Conservation (phyloP, 2,797 vertebrate genomes). For the Helarctos malayanus region DNA sequence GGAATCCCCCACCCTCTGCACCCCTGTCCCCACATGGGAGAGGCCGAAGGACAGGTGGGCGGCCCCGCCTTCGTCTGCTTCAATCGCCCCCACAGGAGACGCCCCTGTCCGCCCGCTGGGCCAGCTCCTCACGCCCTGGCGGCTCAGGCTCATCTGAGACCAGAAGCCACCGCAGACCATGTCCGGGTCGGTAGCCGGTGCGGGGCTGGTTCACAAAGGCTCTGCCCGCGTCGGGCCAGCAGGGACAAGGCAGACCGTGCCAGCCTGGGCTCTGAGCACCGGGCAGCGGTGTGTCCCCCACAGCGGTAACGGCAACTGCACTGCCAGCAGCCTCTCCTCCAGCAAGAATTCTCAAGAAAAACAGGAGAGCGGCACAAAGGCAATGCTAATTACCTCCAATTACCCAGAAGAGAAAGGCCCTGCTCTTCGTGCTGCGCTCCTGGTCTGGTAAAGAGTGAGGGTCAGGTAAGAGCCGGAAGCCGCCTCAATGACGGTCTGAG, state of each 20-base stretch:
- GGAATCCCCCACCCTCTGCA: background rate
- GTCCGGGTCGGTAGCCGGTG: rapidly evolving
- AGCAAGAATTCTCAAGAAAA: conserved; percentile 26
- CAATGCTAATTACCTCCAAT: conserved; percentile 72
- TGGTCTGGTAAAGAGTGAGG: conserved; percentile 69
- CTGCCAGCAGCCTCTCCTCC: background rate
- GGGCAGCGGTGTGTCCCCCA: background rate
- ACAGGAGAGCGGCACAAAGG: conserved; percentile 26
- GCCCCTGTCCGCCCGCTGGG: background rate
- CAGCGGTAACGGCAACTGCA: background rate
- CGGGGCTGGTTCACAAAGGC: background rate
- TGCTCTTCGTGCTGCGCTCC: background rate
- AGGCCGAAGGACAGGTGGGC: background rate
- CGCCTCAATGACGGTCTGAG: background rate
- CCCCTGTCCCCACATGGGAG: background rate
- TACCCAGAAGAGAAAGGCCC: conserved; percentile 26
- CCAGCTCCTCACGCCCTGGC: background rate
- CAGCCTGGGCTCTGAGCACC: background rate
- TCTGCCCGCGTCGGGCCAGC: rapidly evolving
- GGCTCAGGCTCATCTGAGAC: background rate
- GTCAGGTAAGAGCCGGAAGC: conserved; percentile 30
- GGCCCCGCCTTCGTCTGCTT: background rate
- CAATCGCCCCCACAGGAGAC: background rate
- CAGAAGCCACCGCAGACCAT: background rate
- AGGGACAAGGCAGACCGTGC: background rate